Percentiles rank a stretch among this genome's conserved stretches.
These are phyloP conservation scores for Podarcis raffonei DNA, from an alignment of 2,113 vertebrate genomes.

Conservation along the genomic window DNA sequence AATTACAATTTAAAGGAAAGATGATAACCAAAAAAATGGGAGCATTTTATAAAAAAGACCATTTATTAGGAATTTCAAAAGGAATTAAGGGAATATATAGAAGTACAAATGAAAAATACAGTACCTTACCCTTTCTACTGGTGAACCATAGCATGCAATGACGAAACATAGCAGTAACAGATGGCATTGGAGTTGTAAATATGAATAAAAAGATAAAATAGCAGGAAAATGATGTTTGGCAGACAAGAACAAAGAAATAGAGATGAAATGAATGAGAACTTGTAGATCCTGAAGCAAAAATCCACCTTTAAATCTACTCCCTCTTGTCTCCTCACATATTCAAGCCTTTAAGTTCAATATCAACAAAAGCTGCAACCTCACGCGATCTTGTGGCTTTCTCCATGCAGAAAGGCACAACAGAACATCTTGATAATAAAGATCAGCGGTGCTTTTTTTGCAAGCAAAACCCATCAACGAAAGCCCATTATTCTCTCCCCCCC, in stretches of 20 bases:
- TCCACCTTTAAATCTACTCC: slow-evolving; percentile 76
- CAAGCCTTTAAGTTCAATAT: slow-evolving; percentile 69
- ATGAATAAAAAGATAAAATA: slow-evolving; percentile 75
- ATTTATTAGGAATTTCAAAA: slow-evolving; percentile 24
- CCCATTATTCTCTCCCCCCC: slow-evolving; percentile 71
- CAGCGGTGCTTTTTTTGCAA: slow-evolving; percentile 61
- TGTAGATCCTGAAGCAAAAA: slow-evolving; percentile 78
- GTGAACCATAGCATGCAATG: slow-evolving; percentile 99
- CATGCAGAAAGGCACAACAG: slow-evolving; percentile 70
- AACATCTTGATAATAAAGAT: slow-evolving; percentile 72
- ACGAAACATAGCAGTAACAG: slow-evolving; percentile 97
- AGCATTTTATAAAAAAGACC: slow-evolving; percentile 24
- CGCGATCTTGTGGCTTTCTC: slow-evolving; percentile 70
- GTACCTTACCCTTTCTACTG: slow-evolving; percentile 96
- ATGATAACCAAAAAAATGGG: slow-evolving; percentile 1
- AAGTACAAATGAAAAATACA: slow-evolving; percentile 69
- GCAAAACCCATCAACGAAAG: slow-evolving; percentile 71
- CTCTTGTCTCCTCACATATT: slow-evolving; percentile 67
- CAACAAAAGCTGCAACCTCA: slow-evolving; percentile 72
- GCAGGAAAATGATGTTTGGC: slow-evolving; percentile 77
- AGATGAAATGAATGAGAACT: slow-evolving; percentile 79
- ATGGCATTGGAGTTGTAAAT: slow-evolving; percentile 91
- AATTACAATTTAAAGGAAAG: neutral
- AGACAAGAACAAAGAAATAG: slow-evolving; percentile 77
- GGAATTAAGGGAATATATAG: slow-evolving; percentile 52